These are phyloP conservation scores for Melanotaenia parkinsoni DNA, from an alignment of 2,797 vertebrate genomes.

Conservation along the genomic window DNA sequence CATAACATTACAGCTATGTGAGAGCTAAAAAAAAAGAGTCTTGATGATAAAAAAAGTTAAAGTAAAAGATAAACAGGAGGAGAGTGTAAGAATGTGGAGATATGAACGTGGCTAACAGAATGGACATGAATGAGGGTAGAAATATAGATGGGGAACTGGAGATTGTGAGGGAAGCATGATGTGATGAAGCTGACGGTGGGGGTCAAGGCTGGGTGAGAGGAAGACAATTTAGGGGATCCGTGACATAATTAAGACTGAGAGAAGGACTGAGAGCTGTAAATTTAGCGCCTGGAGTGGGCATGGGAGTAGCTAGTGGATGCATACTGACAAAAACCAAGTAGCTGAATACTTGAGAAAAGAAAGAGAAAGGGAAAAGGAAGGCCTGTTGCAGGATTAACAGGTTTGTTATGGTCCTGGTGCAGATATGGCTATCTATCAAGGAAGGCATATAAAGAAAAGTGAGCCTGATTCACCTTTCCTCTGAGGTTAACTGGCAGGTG, in stretches of 20 bases:
- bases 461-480: constrained; percentile 41
- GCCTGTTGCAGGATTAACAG: constrained; percentile 29
- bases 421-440: constrained; percentile 18
- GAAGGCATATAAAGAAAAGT: constrained; percentile 36
- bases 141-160: constrained; percentile 21
- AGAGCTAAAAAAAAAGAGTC: constrained; percentile 26
- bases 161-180: constrained; percentile 34
- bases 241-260: constrained; percentile 45
- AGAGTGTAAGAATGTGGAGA: constrained; percentile 23
- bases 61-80: constrained; percentile 7
- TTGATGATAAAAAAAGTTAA: constrained; percentile 24
- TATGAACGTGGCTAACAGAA: constrained; percentile 28
- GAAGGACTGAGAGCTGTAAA: constrained; percentile 29
- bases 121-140: constrained; percentile 4
- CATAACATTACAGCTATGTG: constrained; percentile 8
- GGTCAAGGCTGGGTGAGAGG: background rate
- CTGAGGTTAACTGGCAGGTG: constrained; percentile 55
- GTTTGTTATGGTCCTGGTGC: constrained; percentile 41
- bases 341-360: constrained; percentile 11
- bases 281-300: constrained; percentile 6
- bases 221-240: background rate
- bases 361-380: constrained; percentile 31
- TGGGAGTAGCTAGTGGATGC: background rate
- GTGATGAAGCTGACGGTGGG: constrained; percentile 46
- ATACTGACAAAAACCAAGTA: constrained; percentile 22